Evolutionary conservation across 2,113 vertebrate genomes (phyloP).

Genomic region (Protomyctophum bolini): DNA sequence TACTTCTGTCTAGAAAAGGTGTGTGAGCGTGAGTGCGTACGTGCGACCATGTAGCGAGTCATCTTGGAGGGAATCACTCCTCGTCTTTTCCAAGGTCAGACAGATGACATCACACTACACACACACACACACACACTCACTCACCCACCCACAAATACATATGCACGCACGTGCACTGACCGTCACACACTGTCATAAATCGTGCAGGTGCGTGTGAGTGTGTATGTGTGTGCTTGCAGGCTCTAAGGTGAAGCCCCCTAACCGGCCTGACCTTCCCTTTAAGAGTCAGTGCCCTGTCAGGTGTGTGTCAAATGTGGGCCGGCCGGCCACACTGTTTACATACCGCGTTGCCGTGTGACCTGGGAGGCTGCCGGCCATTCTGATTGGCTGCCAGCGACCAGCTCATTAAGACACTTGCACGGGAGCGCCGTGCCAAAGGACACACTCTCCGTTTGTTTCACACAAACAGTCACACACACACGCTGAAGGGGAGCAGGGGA

Average conservation of each 20-base stretch:
- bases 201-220: constrained; percentile 21
- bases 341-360: constrained; percentile 51
- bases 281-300: constrained; percentile 51
- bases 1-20: too few relatives aligned
- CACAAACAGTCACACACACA: constrained; percentile 61
- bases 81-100: too few relatives aligned
- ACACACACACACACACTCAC: too few relatives aligned
- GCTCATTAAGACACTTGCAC: constrained; percentile 57
- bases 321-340: constrained; percentile 49
- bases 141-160: constrained; percentile 4
- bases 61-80: too few relatives aligned
- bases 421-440: constrained; percentile 50
- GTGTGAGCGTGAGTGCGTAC: too few relatives aligned
- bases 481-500: constrained; percentile 36
- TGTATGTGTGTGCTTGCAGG: not conserved
- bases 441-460: constrained; percentile 73
- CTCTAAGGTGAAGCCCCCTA: not conserved
- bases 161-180: constrained; percentile 4
- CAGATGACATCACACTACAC: too few relatives aligned
- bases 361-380: constrained; percentile 43
- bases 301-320: constrained; percentile 62
- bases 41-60: too few relatives aligned
- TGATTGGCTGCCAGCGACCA: constrained; percentile 65
- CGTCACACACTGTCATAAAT: not conserved
- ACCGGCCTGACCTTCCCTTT: constrained; percentile 34